Evolutionary conservation across 2,113 vertebrate genomes (phyloP).

Genomic region (Colius striatus): DNA sequence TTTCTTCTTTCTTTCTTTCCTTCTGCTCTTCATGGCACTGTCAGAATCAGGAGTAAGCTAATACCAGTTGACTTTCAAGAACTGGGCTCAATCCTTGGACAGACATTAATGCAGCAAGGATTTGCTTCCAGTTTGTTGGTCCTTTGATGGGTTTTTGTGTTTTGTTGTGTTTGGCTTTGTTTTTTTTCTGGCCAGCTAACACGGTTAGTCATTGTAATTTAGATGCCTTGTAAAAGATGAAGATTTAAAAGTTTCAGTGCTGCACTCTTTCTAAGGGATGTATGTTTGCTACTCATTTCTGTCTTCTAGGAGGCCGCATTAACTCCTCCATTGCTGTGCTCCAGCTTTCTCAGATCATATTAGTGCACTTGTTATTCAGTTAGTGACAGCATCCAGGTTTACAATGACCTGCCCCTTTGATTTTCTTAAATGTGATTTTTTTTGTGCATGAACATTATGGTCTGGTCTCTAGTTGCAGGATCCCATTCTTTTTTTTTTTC

Average conservation of each 20-base stretch:
- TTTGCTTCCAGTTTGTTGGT: background rate
- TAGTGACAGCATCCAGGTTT: background rate
- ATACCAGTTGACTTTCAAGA: background rate
- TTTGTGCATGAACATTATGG: background rate
- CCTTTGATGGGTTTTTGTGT: background rate
- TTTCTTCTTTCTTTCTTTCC: background rate
- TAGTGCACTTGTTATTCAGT: background rate
- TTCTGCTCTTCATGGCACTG: background rate
- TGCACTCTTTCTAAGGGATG: too few species aligned
- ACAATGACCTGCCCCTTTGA: background rate
- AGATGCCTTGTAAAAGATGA: background rate
- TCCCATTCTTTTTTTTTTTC: background rate
- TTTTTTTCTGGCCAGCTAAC: background rate
- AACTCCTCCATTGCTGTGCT: background rate
- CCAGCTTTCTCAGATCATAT: background rate
- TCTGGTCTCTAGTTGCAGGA: background rate
- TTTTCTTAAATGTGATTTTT: constrained; percentile 12
- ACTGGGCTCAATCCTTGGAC: background rate
- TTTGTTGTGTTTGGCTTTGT: background rate
- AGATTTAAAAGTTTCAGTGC: background rate
- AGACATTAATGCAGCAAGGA: background rate
- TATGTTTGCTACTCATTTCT: background rate
- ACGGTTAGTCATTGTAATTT: background rate
- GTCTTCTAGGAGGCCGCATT: background rate
- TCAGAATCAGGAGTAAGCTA: background rate